phyloP scores from a whole-genome alignment of 1,140 invertebrate species.

The Gonioctena quinquepunctata region DNA sequence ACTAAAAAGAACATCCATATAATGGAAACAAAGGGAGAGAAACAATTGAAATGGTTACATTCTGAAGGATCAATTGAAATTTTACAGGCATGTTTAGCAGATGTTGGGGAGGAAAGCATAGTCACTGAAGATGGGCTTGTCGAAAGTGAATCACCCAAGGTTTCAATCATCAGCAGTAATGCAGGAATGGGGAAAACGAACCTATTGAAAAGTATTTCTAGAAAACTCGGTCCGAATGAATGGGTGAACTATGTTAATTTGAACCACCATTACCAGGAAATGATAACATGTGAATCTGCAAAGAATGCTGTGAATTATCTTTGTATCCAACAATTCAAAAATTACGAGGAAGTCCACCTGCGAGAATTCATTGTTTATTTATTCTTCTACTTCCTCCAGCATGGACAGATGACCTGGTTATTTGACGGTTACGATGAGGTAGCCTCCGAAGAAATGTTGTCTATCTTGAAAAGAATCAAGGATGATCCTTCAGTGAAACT shows the following conservation, averaged over 20 bases:
- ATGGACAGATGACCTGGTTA: neutral
- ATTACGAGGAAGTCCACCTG: neutral
- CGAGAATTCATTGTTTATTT: neutral
- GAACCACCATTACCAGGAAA: neutral
- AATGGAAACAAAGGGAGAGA: neutral
- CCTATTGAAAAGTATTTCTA: neutral
- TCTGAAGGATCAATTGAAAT: neutral
- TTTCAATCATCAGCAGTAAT: neutral
- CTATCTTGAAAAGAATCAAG: neutral
- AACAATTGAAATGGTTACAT: neutral
- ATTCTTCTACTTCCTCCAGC: neutral
- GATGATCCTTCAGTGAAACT: neutral
- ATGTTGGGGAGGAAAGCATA: neutral
- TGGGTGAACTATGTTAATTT: neutral
- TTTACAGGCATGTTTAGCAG: neutral
- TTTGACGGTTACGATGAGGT: constrained; percentile 6
- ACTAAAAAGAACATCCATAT: neutral
- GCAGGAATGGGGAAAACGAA: constrained; percentile 2
- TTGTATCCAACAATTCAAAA: neutral
- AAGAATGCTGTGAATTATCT: neutral
- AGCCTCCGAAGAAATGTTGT: neutral
- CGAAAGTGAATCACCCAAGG: neutral
- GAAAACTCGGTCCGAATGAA: neutral
- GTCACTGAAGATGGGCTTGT: neutral
- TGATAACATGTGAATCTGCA: neutral